Conservation (phyloP, 2,797 vertebrate genomes). For the Enteromius anoplus region DNA sequence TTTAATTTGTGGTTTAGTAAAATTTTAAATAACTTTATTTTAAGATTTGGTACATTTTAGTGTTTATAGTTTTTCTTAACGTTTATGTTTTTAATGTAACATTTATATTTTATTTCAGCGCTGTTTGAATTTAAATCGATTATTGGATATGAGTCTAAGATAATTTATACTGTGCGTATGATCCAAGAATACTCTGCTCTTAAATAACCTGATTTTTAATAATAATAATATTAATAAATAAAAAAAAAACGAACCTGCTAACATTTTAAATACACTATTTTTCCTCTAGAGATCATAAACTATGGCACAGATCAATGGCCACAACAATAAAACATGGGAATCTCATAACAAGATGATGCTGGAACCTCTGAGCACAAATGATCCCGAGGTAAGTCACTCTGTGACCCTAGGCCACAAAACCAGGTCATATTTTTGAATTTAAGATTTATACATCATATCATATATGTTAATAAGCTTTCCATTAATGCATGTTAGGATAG, state of each 20-base stretch:
- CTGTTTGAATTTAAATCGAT: not conserved
- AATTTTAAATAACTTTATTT: not conserved
- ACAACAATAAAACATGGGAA: slow-evolving; percentile 77
- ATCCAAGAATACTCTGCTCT: not conserved
- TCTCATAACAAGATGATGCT: slow-evolving; percentile 89
- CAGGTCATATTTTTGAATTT: too few species aligned
- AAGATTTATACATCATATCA: too few species aligned
- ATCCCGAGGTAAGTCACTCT: slow-evolving; percentile 82
- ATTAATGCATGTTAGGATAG: too few species aligned
- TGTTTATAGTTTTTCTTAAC: not conserved
- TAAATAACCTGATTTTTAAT: not conserved
- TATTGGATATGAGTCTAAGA: not conserved
- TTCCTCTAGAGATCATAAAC: not conserved
- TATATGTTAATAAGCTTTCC: too few species aligned
- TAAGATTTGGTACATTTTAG: not conserved
- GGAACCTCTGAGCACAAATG: slow-evolving; percentile 83
- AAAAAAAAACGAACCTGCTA: not conserved
- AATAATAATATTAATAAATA: too few species aligned
- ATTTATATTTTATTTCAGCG: not conserved
- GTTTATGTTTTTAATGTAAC: not conserved
- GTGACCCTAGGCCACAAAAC: not conserved
- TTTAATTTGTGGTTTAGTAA: not conserved
- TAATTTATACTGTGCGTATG: not conserved
- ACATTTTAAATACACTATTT: not conserved
- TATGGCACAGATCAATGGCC: slow-evolving; percentile 74